Evolutionary conservation across 64 coral and sea anemone species (phyloP).

Genomic region (Actinia tenebrosa): DNA sequence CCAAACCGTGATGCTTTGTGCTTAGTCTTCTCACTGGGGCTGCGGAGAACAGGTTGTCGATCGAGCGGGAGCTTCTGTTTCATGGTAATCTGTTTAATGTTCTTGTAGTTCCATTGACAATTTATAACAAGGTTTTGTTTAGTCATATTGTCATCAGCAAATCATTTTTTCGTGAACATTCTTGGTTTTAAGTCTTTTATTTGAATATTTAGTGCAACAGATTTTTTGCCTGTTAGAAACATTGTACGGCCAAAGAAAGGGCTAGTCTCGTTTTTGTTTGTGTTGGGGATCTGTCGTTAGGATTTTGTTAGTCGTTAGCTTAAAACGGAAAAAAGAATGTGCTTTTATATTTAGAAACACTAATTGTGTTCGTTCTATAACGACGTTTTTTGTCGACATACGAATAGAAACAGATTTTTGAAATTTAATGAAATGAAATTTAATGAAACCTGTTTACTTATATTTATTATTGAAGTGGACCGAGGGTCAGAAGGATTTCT

Average conservation of each 20-base stretch:
- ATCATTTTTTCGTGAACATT: not conserved
- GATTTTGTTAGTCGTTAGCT: not conserved
- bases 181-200: not conserved
- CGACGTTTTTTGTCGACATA: not conserved
- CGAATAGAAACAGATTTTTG: not conserved
- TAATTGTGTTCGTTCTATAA: not conserved
- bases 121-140: not conserved
- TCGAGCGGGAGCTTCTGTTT: constrained; percentile 14
- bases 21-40: not conserved
- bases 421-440: too few relatives aligned
- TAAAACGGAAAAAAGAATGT: not conserved
- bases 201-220: not conserved
- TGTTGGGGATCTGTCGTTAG: not conserved
- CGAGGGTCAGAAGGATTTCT: not conserved
- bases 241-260: not conserved
- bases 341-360: not conserved
- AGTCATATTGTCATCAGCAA: not conserved
- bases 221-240: not conserved
- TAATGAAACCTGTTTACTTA: not conserved
- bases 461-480: not conserved
- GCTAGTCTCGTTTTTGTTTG: not conserved
- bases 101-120: not conserved
- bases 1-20: not conserved
- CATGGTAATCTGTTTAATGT: constrained; percentile 20
- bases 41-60: not conserved